A percentile compares a stretch with the other conserved stretches of the same genome.
phyloP scores from a whole-genome alignment of 92 coral and sea anemone species.

The Blastomussa wellsi region DNA sequence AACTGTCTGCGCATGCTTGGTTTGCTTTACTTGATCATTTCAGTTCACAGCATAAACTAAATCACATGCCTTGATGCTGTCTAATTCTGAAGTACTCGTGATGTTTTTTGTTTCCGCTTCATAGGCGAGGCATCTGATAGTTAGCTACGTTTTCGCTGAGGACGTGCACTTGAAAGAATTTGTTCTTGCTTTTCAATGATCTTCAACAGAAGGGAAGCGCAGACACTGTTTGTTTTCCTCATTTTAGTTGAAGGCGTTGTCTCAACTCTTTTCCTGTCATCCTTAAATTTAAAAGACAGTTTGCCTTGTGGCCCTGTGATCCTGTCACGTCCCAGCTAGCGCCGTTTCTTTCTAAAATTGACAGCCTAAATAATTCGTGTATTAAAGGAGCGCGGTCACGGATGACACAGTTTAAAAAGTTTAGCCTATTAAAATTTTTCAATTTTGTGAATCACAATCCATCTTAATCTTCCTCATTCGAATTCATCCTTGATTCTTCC shows the following conservation, averaged over 20 bases:
- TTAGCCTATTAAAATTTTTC: too few species aligned
- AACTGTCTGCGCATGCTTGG: neutral
- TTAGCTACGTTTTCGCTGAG: neutral
- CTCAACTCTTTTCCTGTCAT: conserved; percentile 1
- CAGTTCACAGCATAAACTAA: neutral
- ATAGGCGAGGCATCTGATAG: neutral
- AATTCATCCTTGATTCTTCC: too few species aligned
- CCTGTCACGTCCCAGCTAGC: conserved; percentile 18
- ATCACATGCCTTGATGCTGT: conserved; percentile 1
- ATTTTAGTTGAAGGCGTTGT: conserved; percentile 24
- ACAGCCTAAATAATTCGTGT: neutral
- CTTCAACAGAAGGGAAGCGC: neutral
- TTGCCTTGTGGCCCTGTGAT: neutral
- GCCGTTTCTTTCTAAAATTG: neutral
- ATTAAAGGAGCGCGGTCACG: too few species aligned
- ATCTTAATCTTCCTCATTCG: too few species aligned
- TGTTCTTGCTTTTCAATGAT: neutral
- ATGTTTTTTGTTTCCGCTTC: neutral
- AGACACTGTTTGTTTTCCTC: neutral
- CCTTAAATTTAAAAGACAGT: neutral
- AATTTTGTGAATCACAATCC: too few species aligned
- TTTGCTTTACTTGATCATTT: neutral
- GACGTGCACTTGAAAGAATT: neutral
- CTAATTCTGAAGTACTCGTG: neutral
- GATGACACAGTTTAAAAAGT: too few species aligned